Evolutionary conservation across 92 coral and sea anemone genomes (phyloP).

Genomic region (Pocillopora grandis): DNA sequence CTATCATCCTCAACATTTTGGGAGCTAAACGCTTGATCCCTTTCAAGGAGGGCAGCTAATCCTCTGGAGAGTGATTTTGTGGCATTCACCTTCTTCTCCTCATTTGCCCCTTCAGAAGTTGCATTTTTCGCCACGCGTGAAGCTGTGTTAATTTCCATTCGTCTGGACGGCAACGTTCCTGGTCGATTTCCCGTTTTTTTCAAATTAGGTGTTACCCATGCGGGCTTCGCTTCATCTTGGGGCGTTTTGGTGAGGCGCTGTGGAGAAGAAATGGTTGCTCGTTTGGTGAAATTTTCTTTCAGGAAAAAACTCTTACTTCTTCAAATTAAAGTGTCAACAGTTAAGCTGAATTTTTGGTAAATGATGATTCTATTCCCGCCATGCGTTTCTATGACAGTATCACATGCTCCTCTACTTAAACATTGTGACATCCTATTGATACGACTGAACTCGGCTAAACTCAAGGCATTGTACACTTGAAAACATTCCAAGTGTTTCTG

Average conservation of each 20-base stretch:
- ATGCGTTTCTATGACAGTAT: too few species aligned
- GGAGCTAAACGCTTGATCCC: slow-evolving; percentile 45
- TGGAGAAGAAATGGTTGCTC: background rate
- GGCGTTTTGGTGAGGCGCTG: slow-evolving; percentile 18
- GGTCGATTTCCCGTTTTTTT: slow-evolving; percentile 37
- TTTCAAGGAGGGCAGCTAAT: slow-evolving; percentile 59
- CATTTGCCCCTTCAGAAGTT: slow-evolving; percentile 5
- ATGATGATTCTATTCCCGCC: too few species aligned
- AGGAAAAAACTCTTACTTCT: background rate
- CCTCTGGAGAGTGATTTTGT: slow-evolving; percentile 50
- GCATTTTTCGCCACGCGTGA: background rate
- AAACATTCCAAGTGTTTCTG: too few species aligned
- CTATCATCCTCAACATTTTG: slow-evolving; percentile 9
- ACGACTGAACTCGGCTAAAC: too few species aligned
- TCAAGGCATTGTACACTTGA: too few species aligned
- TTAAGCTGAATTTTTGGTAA: too few species aligned
- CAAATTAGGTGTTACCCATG: slow-evolving; percentile 65
- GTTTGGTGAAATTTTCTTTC: background rate
- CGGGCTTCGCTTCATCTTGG: slow-evolving; percentile 55
- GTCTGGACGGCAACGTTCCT: slow-evolving; percentile 30
- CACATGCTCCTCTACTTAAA: too few species aligned
- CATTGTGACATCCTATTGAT: too few species aligned
- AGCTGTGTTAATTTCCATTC: slow-evolving; percentile 41
- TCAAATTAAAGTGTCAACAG: background rate
- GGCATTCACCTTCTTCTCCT: slow-evolving; percentile 31